Evolutionary conservation across 2,797 vertebrate species (phyloP).

Genomic region (Morus bassanus): DNA sequence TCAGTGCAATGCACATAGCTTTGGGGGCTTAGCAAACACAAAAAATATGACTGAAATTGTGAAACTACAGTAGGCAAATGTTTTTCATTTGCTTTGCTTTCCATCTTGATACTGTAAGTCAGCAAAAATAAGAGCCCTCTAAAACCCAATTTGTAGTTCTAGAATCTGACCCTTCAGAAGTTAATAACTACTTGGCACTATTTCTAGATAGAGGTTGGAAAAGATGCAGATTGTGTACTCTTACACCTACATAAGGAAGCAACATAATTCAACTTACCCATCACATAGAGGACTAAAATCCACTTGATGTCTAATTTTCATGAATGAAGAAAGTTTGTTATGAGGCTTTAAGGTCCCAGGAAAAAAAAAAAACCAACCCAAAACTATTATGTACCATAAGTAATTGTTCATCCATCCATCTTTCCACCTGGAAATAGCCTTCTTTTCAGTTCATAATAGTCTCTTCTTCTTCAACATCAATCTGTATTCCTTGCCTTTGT

Average conservation of each 20-base stretch:
- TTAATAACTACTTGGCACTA: background rate
- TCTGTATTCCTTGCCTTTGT: background rate
- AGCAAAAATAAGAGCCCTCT: too few species aligned
- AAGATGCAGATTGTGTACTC: background rate
- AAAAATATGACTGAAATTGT: background rate
- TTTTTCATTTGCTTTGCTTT: background rate
- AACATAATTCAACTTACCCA: background rate
- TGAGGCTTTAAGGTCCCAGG: background rate
- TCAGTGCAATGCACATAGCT: background rate
- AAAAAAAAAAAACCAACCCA: background rate
- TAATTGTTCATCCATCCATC: background rate
- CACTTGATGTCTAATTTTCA: background rate
- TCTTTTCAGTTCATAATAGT: background rate
- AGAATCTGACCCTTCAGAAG: background rate
- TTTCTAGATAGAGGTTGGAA: background rate
- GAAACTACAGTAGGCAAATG: background rate
- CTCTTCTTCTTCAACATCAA: background rate
- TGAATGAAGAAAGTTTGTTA: background rate
- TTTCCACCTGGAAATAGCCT: background rate
- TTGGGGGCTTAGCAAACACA: background rate
- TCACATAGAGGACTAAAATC: background rate
- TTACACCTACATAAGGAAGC: background rate
- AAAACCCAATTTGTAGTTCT: too few species aligned
- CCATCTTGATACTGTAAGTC: too few species aligned
- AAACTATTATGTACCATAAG: rapidly evolving